These are phyloP conservation scores for Cyprinus carpio DNA, from an alignment of 2,113 vertebrate genomes.

Conservation along the genomic window DNA sequence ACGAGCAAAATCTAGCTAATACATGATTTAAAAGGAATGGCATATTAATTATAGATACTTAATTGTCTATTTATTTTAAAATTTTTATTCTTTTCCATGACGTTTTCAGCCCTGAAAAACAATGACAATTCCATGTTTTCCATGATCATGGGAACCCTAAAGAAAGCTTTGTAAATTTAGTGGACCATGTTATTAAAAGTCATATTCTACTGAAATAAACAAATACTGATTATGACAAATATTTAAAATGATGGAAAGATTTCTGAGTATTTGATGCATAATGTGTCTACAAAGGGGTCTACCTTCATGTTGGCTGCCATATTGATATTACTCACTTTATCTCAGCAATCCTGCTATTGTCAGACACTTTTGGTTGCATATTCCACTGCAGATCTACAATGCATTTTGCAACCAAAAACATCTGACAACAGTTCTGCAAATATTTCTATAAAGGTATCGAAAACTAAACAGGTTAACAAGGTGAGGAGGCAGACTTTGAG, in stretches of 20 bases:
- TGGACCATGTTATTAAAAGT: neutral
- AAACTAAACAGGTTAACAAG: neutral
- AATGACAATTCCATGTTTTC: neutral
- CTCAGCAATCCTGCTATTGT: neutral
- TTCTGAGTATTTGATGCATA: neutral
- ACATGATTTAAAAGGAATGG: neutral
- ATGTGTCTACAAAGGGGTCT: neutral
- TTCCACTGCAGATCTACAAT: neutral
- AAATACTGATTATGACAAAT: neutral
- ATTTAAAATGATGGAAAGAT: neutral
- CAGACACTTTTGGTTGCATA: neutral
- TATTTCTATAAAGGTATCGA: neutral
- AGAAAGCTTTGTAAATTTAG: neutral
- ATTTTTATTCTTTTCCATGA: neutral
- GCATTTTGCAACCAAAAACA: neutral
- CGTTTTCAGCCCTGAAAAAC: neutral
- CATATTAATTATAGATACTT: neutral
- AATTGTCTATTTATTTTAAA: neutral
- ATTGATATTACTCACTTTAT: neutral
- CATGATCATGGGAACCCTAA: neutral
- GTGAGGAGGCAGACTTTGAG: neutral
- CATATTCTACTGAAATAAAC: neutral
- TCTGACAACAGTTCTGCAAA: neutral
- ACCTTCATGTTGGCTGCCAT: neutral
- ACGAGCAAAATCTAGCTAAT: neutral